Percentiles rank a stretch among this genome's conserved stretches.
These are phyloP conservation scores for Andricus grossulariae DNA, from an alignment of 1,140 invertebrate species.

Conservation along the genomic window DNA sequence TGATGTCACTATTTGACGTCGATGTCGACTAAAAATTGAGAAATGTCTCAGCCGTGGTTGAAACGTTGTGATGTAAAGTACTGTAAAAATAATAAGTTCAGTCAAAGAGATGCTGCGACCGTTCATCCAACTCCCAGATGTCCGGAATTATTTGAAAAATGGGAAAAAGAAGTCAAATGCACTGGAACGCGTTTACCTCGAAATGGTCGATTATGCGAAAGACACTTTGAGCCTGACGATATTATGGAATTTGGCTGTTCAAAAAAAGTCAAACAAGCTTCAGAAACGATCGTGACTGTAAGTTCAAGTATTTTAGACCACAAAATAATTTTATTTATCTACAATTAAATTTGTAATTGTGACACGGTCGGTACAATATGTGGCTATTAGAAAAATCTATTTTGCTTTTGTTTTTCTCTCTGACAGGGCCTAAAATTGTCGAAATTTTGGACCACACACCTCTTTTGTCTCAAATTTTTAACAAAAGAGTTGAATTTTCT, in stretches of 20 bases:
- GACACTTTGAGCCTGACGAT: slow-evolving; percentile 1
- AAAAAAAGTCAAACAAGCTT: not conserved
- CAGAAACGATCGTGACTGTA: not conserved
- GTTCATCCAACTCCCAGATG: not conserved
- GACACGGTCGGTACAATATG: too few relatives aligned
- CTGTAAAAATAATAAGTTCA: not conserved
- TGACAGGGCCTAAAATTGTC: too few relatives aligned
- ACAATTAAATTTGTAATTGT: too few relatives aligned
- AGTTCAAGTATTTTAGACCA: not conserved
- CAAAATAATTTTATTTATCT: not conserved
- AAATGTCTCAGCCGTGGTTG: not conserved
- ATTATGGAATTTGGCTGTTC: slow-evolving; percentile 13
- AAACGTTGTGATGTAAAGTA: slow-evolving; percentile 8
- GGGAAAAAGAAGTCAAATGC: not conserved
- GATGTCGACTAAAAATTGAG: too few relatives aligned
- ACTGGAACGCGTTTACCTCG: slow-evolving; percentile 2
- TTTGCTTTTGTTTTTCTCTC: too few relatives aligned
- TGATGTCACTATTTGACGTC: too few relatives aligned
- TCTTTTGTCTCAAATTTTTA: too few relatives aligned
- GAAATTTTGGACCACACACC: too few relatives aligned
- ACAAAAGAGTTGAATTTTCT: too few relatives aligned
- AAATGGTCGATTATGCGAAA: slow-evolving; percentile 12
- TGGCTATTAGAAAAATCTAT: too few relatives aligned
- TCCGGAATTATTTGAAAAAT: slow-evolving; percentile 13
- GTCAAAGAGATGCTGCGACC: not conserved